These are phyloP conservation scores for Auanema sp. DNA, from an alignment of 2,888 invertebrate species.

Conservation along the genomic window DNA sequence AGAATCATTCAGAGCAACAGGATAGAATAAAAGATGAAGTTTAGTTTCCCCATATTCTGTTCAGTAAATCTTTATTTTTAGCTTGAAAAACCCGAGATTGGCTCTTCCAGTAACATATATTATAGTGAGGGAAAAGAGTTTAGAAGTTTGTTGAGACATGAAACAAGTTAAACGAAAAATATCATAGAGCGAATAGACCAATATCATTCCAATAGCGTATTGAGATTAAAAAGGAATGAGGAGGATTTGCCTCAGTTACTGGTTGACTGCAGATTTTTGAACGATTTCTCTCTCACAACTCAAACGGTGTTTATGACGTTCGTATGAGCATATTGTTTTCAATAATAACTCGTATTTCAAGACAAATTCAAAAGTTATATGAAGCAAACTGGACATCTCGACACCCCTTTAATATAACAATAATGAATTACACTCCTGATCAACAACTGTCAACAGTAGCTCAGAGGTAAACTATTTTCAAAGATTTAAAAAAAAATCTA, in stretches of 20 bases:
- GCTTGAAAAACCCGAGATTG: too few species aligned
- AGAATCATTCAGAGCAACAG: too few species aligned
- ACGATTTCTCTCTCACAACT: conserved; percentile 25
- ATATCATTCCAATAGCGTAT: too few species aligned
- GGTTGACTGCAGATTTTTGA: conserved; percentile 45
- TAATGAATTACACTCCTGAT: conserved; percentile 19
- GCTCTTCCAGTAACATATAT: too few species aligned
- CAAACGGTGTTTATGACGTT: conserved; percentile 33
- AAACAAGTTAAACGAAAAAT: too few species aligned
- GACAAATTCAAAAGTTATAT: conserved; percentile 13
- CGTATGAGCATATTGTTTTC: too few species aligned
- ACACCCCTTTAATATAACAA: conserved; percentile 13
- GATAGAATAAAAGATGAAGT: too few species aligned
- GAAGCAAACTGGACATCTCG: conserved; percentile 15
- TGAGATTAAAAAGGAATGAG: conserved; percentile 8
- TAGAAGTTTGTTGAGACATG: too few species aligned
- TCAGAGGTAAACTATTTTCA: conserved; percentile 10
- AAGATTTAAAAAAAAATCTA: neutral
- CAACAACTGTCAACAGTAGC: conserved; percentile 12
- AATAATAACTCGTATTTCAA: neutral
- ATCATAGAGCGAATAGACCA: too few species aligned
- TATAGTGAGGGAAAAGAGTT: too few species aligned
- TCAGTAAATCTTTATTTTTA: too few species aligned
- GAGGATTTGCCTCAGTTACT: conserved; percentile 32
- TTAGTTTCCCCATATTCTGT: too few species aligned